Conservation (phyloP, 2,113 vertebrate species). For the Xenopus laevis region DNA sequence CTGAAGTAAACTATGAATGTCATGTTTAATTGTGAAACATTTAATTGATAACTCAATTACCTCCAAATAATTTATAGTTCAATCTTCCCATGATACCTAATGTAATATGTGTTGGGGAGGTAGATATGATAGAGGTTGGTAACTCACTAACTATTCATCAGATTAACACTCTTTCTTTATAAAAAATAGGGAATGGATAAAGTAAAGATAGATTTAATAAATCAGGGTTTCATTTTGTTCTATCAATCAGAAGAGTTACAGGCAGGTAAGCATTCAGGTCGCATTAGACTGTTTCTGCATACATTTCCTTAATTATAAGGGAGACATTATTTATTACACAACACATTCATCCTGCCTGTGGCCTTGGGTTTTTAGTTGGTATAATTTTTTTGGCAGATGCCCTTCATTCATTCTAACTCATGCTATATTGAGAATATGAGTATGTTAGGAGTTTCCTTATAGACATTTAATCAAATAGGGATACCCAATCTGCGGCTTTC, state of each 20-base stretch:
- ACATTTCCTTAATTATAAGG: constrained; percentile 42
- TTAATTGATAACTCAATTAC: constrained; percentile 61
- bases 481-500: no score
- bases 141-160: constrained; percentile 58
- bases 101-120: constrained; percentile 56
- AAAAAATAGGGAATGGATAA: no score
- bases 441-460: no score
- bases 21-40: constrained; percentile 61
- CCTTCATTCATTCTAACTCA: constrained; percentile 18
- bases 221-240: constrained; percentile 45
- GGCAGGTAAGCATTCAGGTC: background rate
- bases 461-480: no score
- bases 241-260: constrained; percentile 47
- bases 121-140: constrained; percentile 43
- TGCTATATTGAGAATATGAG: no score
- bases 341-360: constrained; percentile 23
- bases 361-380: constrained; percentile 1
- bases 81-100: constrained; percentile 54
- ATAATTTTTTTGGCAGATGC: constrained; percentile 20
- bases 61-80: constrained; percentile 55
- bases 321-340: constrained; percentile 42
- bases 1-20: constrained; percentile 54
- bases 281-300: constrained; percentile 23
- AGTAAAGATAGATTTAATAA: no score
- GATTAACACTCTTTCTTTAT: constrained; percentile 49